A percentile compares a stretch with the other conserved stretches of the same genome.
These are phyloP conservation scores for Vanacampus margaritifer DNA, from an alignment of 2,113 vertebrate species.

Conservation along the genomic window DNA sequence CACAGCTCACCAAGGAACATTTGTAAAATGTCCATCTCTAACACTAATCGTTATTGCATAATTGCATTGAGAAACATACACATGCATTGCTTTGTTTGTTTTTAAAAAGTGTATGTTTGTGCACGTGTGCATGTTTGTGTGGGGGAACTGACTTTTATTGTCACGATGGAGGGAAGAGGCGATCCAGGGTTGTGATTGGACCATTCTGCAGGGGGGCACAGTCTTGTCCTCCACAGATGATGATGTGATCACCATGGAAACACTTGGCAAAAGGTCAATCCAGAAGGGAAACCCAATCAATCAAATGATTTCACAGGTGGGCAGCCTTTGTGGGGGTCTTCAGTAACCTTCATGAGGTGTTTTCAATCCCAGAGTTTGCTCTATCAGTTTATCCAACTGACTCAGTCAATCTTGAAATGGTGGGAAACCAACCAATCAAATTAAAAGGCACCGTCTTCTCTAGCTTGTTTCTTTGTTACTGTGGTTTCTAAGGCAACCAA, in stretches of 20 bases:
- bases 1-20: background rate
- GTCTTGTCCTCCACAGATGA: conserved; percentile 78
- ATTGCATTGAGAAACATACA: background rate
- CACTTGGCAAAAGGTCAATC: conserved; percentile 55
- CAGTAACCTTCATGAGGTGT: conserved; percentile 35
- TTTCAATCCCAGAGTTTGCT: conserved; percentile 64
- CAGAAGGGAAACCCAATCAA: conserved; percentile 65
- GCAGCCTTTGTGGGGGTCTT: conserved; percentile 16
- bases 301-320: conserved; percentile 33
- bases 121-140: conserved; percentile 2
- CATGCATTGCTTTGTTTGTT: background rate
- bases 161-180: conserved; percentile 74
- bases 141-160: conserved; percentile 78
- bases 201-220: conserved; percentile 77
- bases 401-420: conserved; percentile 65
- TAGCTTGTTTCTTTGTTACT: conserved; percentile 64
- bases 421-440: conserved; percentile 62
- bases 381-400: conserved; percentile 66
- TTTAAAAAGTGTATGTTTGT: conserved; percentile 10
- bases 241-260: conserved; percentile 83
- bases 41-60: background rate
- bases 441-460: conserved; percentile 77
- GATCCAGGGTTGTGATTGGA: conserved; percentile 79
- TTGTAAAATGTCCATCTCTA: too few species aligned
- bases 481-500: conserved; percentile 78